Conservation (phyloP, 2,888 invertebrate species). For the Acanthococcus lagerstroemiae region DNA sequence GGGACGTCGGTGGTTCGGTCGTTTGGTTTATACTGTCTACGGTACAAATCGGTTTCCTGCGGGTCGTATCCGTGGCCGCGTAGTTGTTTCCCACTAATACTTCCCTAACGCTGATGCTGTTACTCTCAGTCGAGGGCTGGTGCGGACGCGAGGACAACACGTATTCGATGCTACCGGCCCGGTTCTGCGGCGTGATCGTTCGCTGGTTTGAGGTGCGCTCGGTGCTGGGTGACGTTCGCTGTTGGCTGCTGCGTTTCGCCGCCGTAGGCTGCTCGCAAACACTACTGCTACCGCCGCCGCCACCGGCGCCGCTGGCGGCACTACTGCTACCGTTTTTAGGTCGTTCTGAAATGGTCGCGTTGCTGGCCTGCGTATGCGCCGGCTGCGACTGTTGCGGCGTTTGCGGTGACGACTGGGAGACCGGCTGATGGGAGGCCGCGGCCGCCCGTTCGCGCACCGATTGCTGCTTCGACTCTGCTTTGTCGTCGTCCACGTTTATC, state of each 20-base stretch:
- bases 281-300: background rate
- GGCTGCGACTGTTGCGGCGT: constrained; percentile 1
- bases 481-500: constrained; percentile 7
- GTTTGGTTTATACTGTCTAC: constrained; percentile 28
- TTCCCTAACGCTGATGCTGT: constrained; percentile 21
- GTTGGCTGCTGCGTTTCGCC: constrained; percentile 13
- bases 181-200: background rate
- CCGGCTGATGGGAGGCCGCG: background rate
- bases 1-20: constrained; percentile 28
- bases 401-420: background rate
- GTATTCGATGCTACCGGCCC: constrained; percentile 2
- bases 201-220: constrained; percentile 11
- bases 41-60: constrained; percentile 28
- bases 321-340: background rate
- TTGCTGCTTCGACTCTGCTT: background rate
- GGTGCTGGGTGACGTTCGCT: constrained; percentile 9
- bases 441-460: background rate
- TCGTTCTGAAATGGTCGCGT: background rate
- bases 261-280: background rate
- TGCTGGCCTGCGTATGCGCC: background rate
- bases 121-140: constrained; percentile 8
- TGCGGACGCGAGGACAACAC: constrained; percentile 13
- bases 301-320: background rate
- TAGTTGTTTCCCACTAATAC: constrained; percentile 21
- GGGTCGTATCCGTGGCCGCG: constrained; percentile 17